phyloP scores from a whole-genome alignment of 2,113 vertebrate species.

The Channa argus region DNA sequence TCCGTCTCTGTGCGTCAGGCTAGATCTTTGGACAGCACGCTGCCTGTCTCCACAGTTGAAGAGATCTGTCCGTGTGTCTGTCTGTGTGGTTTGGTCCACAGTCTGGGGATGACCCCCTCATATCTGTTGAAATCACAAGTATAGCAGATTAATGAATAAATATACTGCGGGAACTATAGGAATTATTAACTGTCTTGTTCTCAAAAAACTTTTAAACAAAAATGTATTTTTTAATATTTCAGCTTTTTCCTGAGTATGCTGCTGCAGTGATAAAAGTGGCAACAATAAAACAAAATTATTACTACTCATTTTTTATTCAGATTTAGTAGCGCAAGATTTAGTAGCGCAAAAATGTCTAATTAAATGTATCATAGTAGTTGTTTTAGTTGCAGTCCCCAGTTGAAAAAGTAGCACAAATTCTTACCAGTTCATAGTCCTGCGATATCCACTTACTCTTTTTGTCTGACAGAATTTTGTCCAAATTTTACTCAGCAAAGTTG shows the following conservation, averaged over 20 bases:
- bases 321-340: no score
- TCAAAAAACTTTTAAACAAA: not conserved
- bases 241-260: no score
- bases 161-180: not conserved
- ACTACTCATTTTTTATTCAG: not conserved
- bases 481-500: slow-evolving; percentile 31
- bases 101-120: slow-evolving; percentile 81
- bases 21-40: slow-evolving; percentile 69
- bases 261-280: no score
- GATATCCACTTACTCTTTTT: slow-evolving; percentile 40
- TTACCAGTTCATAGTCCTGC: slow-evolving; percentile 69
- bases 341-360: not conserved
- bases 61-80: slow-evolving; percentile 39
- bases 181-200: not conserved
- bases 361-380: not conserved
- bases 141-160: slow-evolving; percentile 12
- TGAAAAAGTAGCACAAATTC: slow-evolving; percentile 12
- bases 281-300: no score
- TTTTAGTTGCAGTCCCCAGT: not conserved
- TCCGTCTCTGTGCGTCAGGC: slow-evolving; percentile 76
- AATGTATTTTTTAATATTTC: no score
- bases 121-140: slow-evolving; percentile 72
- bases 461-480: slow-evolving; percentile 46
- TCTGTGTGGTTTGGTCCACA: slow-evolving; percentile 26
- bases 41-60: slow-evolving; percentile 56